Evolutionary conservation across 2,113 vertebrate species (phyloP).

Genomic region (Dromiciops gliroides): DNA sequence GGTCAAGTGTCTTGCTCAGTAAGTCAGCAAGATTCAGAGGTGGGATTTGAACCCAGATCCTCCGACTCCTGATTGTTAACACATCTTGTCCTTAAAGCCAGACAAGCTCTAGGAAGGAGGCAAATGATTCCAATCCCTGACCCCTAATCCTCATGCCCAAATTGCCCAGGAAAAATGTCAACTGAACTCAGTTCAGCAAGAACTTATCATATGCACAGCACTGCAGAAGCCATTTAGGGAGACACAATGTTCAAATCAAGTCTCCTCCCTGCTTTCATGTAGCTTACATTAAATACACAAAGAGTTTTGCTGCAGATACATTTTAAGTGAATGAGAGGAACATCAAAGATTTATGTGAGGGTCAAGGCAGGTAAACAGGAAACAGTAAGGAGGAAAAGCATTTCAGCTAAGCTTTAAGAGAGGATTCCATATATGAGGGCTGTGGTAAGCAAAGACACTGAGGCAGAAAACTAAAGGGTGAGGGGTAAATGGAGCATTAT

Average conservation of each 20-base stretch:
- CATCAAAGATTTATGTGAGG: background rate
- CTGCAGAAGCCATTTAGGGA: background rate
- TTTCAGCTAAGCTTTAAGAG: background rate
- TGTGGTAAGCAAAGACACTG: no score
- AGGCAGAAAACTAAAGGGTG: background rate
- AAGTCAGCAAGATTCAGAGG: background rate
- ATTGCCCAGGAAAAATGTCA: background rate
- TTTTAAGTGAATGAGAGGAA: background rate
- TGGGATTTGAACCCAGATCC: background rate
- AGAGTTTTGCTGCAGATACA: background rate
- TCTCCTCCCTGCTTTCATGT: background rate
- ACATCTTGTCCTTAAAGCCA: background rate
- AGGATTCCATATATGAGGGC: background rate
- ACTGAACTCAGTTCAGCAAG: background rate
- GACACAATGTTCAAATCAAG: background rate
- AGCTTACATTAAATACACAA: background rate
- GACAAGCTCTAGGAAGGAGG: background rate
- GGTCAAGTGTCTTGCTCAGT: background rate
- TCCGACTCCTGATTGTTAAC: background rate
- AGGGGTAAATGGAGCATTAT: background rate
- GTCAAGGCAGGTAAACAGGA: background rate
- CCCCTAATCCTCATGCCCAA: background rate
- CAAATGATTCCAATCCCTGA: background rate
- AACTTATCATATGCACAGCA: no score
- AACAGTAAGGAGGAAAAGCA: background rate